phyloP scores from a whole-genome alignment of 1,140 invertebrate genomes.

The Nasonia giraulti region DNA sequence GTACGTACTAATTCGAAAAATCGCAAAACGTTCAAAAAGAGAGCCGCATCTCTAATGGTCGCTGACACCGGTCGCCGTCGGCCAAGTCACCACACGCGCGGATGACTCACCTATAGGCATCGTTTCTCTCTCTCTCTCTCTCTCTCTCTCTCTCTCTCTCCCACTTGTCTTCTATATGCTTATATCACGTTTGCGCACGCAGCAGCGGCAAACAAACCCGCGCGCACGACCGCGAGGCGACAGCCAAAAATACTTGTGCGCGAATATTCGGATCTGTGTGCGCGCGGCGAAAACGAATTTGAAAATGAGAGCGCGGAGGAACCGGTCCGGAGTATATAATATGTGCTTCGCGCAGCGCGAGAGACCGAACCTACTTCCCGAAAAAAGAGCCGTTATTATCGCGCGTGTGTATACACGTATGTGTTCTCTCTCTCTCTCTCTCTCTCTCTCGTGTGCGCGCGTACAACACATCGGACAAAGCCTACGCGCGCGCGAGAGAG shows the following conservation, averaged over 20 bases:
- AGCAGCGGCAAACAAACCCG: neutral
- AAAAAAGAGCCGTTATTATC: neutral
- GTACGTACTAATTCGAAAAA: neutral
- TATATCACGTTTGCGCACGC: neutral
- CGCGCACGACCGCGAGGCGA: neutral
- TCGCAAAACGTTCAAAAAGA: neutral
- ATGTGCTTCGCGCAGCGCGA: neutral
- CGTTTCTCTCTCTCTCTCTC: too few relatives aligned
- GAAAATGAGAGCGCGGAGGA: neutral
- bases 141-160: neutral
- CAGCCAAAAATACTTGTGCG: neutral
- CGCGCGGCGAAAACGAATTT: neutral
- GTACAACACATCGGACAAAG: neutral
- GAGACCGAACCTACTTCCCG: neutral
- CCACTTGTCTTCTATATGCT: neutral
- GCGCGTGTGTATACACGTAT: too few relatives aligned
- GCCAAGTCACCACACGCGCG: neutral
- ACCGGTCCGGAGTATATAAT: neutral
- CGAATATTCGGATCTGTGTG: too few relatives aligned
- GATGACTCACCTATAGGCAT: slow-evolving; percentile 6
- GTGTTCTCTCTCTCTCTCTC: too few relatives aligned
- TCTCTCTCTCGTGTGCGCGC: too few relatives aligned
- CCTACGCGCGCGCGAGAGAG: neutral
- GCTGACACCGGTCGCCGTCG: neutral
- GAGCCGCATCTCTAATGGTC: neutral